Evolutionary conservation across 2,113 vertebrate species (phyloP), one percentile per base, ranked within the genome.

Genomic region (Elgaria multicarinata): DNA sequence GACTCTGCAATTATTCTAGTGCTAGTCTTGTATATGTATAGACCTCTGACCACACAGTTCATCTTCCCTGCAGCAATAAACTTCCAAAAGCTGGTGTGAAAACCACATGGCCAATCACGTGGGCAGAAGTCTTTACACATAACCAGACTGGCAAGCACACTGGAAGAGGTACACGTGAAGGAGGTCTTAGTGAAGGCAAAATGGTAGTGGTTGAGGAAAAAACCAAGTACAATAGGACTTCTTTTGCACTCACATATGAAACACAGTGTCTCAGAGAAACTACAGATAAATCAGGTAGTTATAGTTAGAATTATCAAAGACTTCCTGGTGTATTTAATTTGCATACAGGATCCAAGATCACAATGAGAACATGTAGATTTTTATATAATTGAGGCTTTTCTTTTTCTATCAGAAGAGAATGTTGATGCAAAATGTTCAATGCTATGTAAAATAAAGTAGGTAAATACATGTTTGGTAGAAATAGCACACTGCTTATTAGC

Each of bases 391-490:
- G 26, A 44, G 50, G 18, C 22, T 62, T 24, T 42, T 42, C 14
- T 62, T 31, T 28, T 31, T 31, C 36, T 33, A 13, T 3, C 0
- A 39, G 33, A 14, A 75, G 33, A 74, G 12, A 18, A 33, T 0
- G 9, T 39, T n/a, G n/a, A n/a, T n/a, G n/a, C n/a, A n/a, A n/a
- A n/a, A n/a, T n/a, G n/a, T n/a, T n/a, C n/a, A n/a, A n/a, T n/a
- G n/a, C n/a, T 0, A 1, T 36, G 26, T 12, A n/a, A 76, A 62
- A 90, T 36, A 24, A 3, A 4, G 33, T 5, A 13, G 1, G 7
- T 28, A 42, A 1, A 1, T 36, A 0, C 0, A 6, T 36, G 33
- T n/a, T 46, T 4, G 28, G 79, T 1, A 50, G 18, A 0, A 6
- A 33, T 50, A 67, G 53, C 12, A 14, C 4, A 1, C 7, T 1